These are phyloP conservation scores for Semicossyphus pulcher DNA, from an alignment of 2,113 vertebrate genomes.

Conservation along the genomic window DNA sequence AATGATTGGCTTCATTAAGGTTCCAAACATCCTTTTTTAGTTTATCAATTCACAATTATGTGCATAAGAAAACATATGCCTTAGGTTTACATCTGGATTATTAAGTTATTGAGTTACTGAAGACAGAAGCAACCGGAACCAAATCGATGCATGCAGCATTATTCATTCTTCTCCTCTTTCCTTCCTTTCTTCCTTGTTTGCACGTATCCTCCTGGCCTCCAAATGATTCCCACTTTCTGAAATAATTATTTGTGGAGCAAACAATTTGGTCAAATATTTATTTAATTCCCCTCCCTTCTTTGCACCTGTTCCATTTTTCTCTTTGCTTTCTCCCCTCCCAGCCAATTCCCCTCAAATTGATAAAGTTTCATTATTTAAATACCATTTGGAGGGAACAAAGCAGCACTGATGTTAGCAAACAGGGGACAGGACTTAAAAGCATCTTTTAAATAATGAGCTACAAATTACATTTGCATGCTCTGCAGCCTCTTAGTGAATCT, in stretches of 20 bases:
- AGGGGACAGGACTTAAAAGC: conserved; percentile 10
- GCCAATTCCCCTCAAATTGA: conserved; percentile 15
- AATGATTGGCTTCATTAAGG: too few relatives aligned
- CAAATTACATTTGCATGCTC: conserved; percentile 48
- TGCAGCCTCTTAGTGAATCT: conserved; percentile 31
- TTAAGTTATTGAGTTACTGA: too few relatives aligned
- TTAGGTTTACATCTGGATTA: too few relatives aligned
- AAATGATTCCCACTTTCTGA: neutral
- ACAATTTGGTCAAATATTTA: conserved; percentile 5
- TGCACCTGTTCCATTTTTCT: neutral
- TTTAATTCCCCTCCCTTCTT: neutral
- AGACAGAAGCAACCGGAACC: neutral
- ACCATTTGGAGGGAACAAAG: neutral
- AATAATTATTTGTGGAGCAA: conserved; percentile 4
- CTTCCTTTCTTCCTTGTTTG: neutral
- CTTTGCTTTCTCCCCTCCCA: neutral
- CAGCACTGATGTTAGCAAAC: neutral
- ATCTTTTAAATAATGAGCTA: conserved; percentile 33
- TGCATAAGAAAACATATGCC: neutral
- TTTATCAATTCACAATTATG: too few relatives aligned
- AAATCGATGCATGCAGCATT: neutral
- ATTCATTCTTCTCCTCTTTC: neutral
- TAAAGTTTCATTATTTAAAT: conserved; percentile 16
- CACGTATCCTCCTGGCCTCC: neutral
- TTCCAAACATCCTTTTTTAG: too few relatives aligned